Conservation (phyloP, 2,113 vertebrate genomes). For the Amphiprion ocellaris region DNA sequence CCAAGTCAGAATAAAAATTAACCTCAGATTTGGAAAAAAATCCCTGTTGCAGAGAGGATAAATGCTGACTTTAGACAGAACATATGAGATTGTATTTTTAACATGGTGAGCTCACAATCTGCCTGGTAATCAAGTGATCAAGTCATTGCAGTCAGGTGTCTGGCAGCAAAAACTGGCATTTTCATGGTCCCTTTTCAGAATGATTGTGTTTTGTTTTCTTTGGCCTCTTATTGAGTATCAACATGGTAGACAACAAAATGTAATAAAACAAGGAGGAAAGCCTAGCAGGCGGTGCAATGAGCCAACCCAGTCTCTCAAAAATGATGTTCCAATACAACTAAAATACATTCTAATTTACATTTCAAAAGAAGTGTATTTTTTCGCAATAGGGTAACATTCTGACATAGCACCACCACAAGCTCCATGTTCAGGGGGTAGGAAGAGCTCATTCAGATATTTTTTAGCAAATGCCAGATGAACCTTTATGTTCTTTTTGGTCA, state of each 20-base stretch:
- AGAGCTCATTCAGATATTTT: too few species aligned
- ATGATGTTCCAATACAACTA: too few species aligned
- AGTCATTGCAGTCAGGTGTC: background rate
- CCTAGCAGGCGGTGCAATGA: too few species aligned
- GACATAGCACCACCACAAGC: too few species aligned
- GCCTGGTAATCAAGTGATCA: background rate
- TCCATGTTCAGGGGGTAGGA: too few species aligned
- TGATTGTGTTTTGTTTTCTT: background rate
- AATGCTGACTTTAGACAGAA: conserved; percentile 2
- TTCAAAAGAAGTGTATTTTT: too few species aligned
- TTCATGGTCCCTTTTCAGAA: background rate
- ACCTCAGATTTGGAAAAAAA: conserved; percentile 1
- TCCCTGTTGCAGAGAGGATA: conserved; percentile 7
- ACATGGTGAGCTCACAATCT: conserved; percentile 2
- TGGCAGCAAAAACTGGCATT: background rate
- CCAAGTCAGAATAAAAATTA: conserved; percentile 3
- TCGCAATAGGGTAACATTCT: too few species aligned
- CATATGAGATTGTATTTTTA: conserved; percentile 9
- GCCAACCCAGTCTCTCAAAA: too few species aligned
- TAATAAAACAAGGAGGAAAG: background rate
- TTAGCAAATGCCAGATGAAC: too few species aligned
- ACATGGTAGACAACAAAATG: background rate
- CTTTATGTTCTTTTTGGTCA: too few species aligned
- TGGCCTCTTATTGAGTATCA: background rate
- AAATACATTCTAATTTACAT: too few species aligned